A percentile compares a stretch with the other conserved stretches of the same genome.
phyloP scores from a whole-genome alignment of 2,888 invertebrate genomes.

The Ophion ellenae region DNA sequence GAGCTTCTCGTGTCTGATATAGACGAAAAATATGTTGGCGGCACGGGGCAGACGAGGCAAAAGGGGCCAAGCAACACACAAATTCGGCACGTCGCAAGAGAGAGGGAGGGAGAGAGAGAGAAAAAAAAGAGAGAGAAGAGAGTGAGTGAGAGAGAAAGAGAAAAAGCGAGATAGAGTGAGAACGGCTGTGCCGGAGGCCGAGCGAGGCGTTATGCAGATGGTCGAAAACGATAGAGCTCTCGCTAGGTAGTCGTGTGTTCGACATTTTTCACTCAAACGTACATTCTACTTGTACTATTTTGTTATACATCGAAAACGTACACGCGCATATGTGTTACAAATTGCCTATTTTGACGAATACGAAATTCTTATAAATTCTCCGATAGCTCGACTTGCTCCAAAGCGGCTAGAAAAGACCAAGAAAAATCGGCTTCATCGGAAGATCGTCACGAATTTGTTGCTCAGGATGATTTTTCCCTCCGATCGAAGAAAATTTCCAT shows the following conservation, averaged over 20 bases:
- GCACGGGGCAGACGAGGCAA: conserved; percentile 57
- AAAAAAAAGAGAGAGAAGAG: neutral
- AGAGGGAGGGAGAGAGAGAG: conserved; percentile 21
- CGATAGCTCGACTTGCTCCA: no score
- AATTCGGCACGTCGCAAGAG: conserved; percentile 46
- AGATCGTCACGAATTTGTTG: neutral
- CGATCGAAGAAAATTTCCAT: neutral
- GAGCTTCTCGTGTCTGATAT: conserved; percentile 49
- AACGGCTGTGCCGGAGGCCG: conserved; percentile 62
- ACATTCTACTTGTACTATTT: conserved; percentile 39
- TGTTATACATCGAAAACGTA: conserved; percentile 14
- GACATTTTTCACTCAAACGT: conserved; percentile 51
- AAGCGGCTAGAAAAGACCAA: no score
- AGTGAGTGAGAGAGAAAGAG: conserved; percentile 10
- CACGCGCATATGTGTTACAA: neutral
- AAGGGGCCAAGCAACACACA: conserved; percentile 53
- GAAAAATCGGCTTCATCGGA: neutral
- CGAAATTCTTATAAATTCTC: neutral
- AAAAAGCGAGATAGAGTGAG: conserved; percentile 39
- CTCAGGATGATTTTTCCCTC: neutral
- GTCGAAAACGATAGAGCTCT: conserved; percentile 64
- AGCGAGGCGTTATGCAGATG: conserved; percentile 67
- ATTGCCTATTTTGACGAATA: neutral
- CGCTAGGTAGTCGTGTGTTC: conserved; percentile 61
- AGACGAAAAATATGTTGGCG: conserved; percentile 58